Percentiles rank a stretch among this genome's conserved stretches.
These are phyloP conservation scores for Loxodonta africana DNA, from an alignment of 2,113 vertebrate species.

Conservation along the genomic window DNA sequence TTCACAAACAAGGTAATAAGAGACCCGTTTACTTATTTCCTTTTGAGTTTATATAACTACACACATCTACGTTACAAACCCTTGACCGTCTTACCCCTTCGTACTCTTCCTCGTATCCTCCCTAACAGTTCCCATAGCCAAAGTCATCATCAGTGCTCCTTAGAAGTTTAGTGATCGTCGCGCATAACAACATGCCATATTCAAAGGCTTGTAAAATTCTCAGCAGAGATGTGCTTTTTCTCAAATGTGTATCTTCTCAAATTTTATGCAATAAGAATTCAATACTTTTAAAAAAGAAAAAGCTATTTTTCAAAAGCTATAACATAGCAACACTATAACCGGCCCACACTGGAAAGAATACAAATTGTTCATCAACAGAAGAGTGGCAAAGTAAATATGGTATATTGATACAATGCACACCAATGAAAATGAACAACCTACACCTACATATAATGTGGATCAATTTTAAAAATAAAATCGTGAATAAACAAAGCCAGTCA, in stretches of 20 bases:
- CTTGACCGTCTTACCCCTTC: background rate
- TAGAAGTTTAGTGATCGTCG: background rate
- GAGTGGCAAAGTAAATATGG: background rate
- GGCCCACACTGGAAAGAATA: background rate
- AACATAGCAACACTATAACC: background rate
- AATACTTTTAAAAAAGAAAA: constrained; percentile 45
- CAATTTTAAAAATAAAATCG: constrained; percentile 2
- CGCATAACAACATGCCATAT: background rate
- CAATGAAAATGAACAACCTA: constrained; percentile 18
- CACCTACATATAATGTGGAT: background rate
- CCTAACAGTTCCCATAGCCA: background rate
- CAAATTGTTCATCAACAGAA: constrained; percentile 3
- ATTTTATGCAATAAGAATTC: background rate
- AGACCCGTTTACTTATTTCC: background rate
- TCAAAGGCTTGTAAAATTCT: constrained; percentile 43
- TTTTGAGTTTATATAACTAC: background rate
- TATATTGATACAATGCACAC: background rate
- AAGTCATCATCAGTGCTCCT: background rate
- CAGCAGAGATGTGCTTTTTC: background rate
- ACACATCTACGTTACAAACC: background rate
- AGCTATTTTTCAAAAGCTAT: background rate
- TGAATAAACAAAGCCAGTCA: constrained; percentile 25
- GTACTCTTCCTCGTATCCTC: background rate
- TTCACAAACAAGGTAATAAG: background rate
- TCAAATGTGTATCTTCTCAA: background rate